Evolutionary conservation across 2,113 vertebrate genomes (phyloP).

Genomic region (Thryonomys swinderianus): DNA sequence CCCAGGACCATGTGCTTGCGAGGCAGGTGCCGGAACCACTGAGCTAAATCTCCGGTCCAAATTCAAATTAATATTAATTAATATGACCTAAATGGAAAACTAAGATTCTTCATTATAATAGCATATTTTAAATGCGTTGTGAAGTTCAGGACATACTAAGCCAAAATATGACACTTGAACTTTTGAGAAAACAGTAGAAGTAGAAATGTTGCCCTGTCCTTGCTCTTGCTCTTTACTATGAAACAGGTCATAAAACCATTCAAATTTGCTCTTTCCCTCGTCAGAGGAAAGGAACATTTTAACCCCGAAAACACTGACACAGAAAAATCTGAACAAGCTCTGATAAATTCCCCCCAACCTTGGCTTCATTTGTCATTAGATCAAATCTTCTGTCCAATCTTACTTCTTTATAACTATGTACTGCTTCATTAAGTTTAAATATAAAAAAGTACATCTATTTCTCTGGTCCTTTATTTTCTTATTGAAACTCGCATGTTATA

Average conservation of each 20-base stretch:
- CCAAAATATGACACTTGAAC: neutral
- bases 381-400: neutral
- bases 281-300: neutral
- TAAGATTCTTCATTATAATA: neutral
- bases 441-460: neutral
- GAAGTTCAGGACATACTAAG: neutral
- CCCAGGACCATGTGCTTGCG: too few species aligned
- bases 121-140: neutral
- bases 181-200: neutral
- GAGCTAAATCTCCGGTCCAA: too few species aligned
- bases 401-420: neutral
- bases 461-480: neutral
- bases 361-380: neutral
- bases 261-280: neutral
- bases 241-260: neutral
- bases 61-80: neutral
- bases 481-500: neutral
- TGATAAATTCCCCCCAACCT: neutral
- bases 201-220: neutral
- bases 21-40: too few species aligned
- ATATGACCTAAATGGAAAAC: neutral
- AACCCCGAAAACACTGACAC: neutral
- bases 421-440: neutral
- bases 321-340: neutral
- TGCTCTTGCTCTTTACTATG: neutral